These are phyloP conservation scores for Aldrovandia affinis DNA, from an alignment of 2,797 vertebrate species.

Conservation along the genomic window DNA sequence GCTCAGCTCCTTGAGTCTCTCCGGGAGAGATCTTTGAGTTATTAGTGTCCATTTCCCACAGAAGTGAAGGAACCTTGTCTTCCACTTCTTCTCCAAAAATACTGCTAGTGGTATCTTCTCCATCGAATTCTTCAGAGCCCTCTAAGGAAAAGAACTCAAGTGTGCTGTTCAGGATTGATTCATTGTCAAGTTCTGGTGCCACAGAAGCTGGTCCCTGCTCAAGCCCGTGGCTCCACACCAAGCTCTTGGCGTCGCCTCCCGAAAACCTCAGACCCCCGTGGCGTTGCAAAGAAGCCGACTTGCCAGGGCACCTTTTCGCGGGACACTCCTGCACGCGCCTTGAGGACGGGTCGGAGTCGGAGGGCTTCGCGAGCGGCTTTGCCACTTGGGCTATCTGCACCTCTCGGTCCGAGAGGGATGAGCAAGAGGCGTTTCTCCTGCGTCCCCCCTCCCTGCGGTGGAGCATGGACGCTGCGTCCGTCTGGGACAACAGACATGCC, in stretches of 20 bases:
- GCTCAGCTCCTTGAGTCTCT: not conserved
- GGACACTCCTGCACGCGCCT: slow-evolving; percentile 37
- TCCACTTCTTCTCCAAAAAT: not conserved
- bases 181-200: not conserved
- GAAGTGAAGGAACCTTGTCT: slow-evolving; percentile 12
- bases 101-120: not conserved
- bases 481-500: slow-evolving; percentile 75
- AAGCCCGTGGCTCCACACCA: not conserved
- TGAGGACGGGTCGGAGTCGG: slow-evolving; percentile 45
- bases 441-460: slow-evolving; percentile 59
- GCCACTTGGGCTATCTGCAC: slow-evolving; percentile 49
- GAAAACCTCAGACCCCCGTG: slow-evolving; percentile 60
- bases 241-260: not conserved
- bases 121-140: not conserved
- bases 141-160: not conserved
- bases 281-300: slow-evolving; percentile 66
- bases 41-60: not conserved
- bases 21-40: not conserved
- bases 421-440: slow-evolving; percentile 52
- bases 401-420: slow-evolving; percentile 25
- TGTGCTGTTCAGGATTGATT: not conserved
- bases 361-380: slow-evolving; percentile 41
- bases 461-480: slow-evolving; percentile 72
- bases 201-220: not conserved
- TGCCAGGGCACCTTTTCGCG: slow-evolving; percentile 51